These are phyloP conservation scores for Jaculus jaculus DNA, from an alignment of 2,113 vertebrate species.

Conservation along the genomic window DNA sequence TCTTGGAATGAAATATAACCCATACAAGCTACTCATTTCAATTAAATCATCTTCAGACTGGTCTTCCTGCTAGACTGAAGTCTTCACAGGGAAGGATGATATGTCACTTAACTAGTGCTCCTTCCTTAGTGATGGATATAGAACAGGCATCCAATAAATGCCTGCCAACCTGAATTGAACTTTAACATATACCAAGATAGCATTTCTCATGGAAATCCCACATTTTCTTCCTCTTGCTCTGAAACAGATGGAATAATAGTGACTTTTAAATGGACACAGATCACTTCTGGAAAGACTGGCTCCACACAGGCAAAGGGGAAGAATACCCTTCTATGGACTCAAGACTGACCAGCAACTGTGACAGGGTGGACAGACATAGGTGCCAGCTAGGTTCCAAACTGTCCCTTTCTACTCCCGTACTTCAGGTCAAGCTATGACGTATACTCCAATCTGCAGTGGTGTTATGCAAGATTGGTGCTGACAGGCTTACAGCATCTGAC, in stretches of 20 bases:
- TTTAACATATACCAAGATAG: not conserved
- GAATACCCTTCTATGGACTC: too few species aligned
- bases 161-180: not conserved
- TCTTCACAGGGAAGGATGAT: not conserved
- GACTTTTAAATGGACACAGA: not conserved
- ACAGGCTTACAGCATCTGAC: fast-evolving
- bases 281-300: not conserved
- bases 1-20: too few species aligned
- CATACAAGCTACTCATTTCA: not conserved
- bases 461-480: not conserved
- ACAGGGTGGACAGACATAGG: not conserved
- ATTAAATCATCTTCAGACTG: not conserved
- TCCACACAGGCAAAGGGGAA: not conserved
- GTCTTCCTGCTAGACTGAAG: not conserved
- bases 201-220: not conserved
- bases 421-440: not conserved
- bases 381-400: not conserved
- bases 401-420: not conserved
- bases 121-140: fast-evolving
- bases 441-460: fast-evolving
- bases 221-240: not conserved
- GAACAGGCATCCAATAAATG: not conserved
- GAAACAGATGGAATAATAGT: not conserved
- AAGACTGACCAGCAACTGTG: not conserved
- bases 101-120: not conserved